Percentiles rank a stretch among this genome's conserved stretches.
Evolutionary conservation across 2,888 invertebrate genomes (phyloP).

Genomic region (Brenthis hecate): DNA sequence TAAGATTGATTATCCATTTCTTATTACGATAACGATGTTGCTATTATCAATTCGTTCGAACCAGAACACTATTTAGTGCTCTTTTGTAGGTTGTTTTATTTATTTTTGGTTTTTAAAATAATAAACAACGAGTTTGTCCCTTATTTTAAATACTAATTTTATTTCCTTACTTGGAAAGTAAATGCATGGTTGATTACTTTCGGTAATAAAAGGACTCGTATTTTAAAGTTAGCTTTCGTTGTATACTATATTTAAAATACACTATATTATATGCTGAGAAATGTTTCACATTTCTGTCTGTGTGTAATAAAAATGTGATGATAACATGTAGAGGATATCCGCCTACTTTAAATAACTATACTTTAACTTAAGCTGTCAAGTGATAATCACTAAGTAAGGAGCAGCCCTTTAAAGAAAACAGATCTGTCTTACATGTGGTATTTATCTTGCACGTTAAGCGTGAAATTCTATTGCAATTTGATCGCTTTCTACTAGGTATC

Average conservation of each 20-base stretch:
- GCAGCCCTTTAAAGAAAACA: slow-evolving; percentile 52
- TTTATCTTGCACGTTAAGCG: slow-evolving; percentile 53
- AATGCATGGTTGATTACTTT: too few species aligned
- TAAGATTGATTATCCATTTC: slow-evolving; percentile 38
- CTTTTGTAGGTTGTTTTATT: too few species aligned
- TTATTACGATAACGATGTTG: slow-evolving; percentile 43
- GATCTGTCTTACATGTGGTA: slow-evolving; percentile 51
- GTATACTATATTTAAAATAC: background rate
- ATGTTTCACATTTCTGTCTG: background rate
- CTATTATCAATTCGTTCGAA: slow-evolving; percentile 39
- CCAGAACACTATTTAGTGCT: slow-evolving; percentile 18
- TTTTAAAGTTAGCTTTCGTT: too few species aligned
- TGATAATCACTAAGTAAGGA: slow-evolving; percentile 19
- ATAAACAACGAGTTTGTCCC: too few species aligned
- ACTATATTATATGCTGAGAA: slow-evolving; percentile 3
- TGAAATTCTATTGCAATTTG: slow-evolving; percentile 64
- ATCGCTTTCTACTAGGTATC: slow-evolving; percentile 58
- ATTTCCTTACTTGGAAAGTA: too few species aligned
- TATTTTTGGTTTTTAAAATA: too few species aligned
- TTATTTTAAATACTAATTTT: too few species aligned
- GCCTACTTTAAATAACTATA: slow-evolving; percentile 15
- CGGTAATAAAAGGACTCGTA: too few species aligned
- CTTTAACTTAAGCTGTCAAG: slow-evolving; percentile 15
- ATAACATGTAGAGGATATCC: slow-evolving; percentile 1
- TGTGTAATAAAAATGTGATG: background rate